phyloP scores from a whole-genome alignment of 2,113 vertebrate genomes.

The Puffinus mauretanicus region DNA sequence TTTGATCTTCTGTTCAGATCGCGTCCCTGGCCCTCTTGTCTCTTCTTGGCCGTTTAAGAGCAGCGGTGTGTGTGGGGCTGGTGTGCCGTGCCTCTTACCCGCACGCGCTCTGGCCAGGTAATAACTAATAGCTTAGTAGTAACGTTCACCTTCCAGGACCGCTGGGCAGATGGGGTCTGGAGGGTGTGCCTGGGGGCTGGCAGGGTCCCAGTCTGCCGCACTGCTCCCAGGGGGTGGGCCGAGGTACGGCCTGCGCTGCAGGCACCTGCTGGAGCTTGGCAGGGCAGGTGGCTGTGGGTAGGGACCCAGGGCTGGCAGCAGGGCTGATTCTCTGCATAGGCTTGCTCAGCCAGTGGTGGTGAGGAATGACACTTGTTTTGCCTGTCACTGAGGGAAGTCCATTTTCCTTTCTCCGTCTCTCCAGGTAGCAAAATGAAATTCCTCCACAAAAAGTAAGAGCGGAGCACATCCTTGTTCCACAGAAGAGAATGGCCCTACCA shows the following conservation, averaged over 20 bases:
- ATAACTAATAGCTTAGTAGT: background rate
- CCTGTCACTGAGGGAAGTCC: background rate
- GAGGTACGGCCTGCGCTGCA: background rate
- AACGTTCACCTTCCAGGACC: background rate
- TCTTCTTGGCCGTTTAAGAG: background rate
- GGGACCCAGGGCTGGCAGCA: background rate
- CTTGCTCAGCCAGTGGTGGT: background rate
- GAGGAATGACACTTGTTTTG: background rate
- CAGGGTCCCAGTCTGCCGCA: background rate
- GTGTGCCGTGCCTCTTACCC: background rate
- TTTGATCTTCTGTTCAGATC: background rate
- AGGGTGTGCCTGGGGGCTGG: background rate
- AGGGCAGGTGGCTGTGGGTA: background rate
- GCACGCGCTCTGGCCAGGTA: background rate
- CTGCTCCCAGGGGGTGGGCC: background rate
- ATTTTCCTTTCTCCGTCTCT: constrained; percentile 8
- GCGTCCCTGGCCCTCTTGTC: background rate
- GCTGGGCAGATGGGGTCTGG: background rate
- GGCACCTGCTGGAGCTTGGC: background rate
- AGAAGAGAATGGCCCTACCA: background rate
- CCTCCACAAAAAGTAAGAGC: constrained; percentile 78
- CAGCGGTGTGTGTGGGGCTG: background rate
- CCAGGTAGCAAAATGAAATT: constrained; percentile 82
- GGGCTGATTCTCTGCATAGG: background rate
- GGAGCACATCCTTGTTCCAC: background rate